Evolutionary conservation across 2,888 invertebrate species (phyloP).

Genomic region (Synergus japonicus): DNA sequence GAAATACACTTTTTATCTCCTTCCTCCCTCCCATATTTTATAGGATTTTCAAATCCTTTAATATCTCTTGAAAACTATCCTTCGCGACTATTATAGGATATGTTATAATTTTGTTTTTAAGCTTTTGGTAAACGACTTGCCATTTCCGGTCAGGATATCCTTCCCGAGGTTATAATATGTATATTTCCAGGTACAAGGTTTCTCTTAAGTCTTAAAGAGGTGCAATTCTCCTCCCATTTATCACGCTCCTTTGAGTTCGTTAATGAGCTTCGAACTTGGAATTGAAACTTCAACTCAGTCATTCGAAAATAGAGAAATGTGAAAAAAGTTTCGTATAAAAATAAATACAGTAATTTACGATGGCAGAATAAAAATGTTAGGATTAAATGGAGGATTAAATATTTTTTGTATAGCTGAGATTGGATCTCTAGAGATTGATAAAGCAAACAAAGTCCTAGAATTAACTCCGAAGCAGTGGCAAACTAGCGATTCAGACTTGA

Average conservation of each 20-base stretch:
- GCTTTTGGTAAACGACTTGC: not conserved
- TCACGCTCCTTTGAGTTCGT: conserved; percentile 30
- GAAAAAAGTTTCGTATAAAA: not conserved
- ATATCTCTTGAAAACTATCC: too few species aligned
- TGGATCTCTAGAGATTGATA: not conserved
- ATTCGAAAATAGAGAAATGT: not conserved
- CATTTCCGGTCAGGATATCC: not conserved
- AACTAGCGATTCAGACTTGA: not conserved
- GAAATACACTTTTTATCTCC: too few species aligned
- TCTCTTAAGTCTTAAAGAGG: not conserved
- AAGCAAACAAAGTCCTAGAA: conserved; percentile 3
- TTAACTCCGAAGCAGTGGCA: conserved; percentile 1
- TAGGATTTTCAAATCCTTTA: too few species aligned
- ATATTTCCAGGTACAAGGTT: conserved; percentile 9
- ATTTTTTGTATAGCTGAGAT: not conserved
- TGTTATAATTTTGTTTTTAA: too few species aligned
- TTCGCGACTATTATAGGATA: too few species aligned
- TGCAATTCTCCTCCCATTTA: conserved; percentile 19
- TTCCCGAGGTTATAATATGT: not conserved
- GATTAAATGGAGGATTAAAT: too few species aligned
- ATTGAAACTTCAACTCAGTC: conserved; percentile 5
- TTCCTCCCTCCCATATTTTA: too few species aligned
- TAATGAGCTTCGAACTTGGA: conserved; percentile 21
- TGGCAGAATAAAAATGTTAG: too few species aligned
- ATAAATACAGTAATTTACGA: too few species aligned